Percentiles rank a stretch among this genome's conserved stretches.
Conservation (phyloP, 2,113 vertebrate species). For the Dendrocopos noguchii region DNA sequence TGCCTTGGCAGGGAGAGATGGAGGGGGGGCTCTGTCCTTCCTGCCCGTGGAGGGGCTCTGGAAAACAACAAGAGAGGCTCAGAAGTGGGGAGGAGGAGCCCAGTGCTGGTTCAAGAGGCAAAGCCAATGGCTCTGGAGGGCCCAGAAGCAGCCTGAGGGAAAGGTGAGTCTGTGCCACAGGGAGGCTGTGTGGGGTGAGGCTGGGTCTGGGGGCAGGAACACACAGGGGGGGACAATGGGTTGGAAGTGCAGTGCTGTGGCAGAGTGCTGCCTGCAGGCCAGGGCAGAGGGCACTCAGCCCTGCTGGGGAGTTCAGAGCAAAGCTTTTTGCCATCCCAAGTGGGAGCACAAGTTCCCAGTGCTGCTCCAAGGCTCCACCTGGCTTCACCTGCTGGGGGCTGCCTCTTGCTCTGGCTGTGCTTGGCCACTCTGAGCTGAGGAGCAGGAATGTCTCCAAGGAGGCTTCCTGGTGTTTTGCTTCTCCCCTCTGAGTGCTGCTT, state of each 20-base stretch:
- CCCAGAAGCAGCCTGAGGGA: background rate
- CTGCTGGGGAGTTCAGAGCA: background rate
- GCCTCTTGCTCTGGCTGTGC: fast-evolving
- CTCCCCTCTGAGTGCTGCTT: background rate
- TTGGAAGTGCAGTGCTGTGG: background rate
- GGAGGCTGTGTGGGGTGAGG: fast-evolving
- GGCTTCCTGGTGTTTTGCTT: no score
- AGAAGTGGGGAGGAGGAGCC: background rate
- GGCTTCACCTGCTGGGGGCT: fast-evolving
- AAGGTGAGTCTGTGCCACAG: background rate
- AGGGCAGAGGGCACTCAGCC: background rate
- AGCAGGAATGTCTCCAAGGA: background rate
- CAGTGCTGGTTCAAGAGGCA: background rate
- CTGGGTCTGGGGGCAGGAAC: background rate
- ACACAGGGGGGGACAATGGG: background rate
- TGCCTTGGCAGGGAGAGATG: background rate
- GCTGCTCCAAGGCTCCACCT: background rate
- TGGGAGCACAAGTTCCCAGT: background rate
- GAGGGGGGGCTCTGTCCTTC: background rate
- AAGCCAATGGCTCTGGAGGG: background rate
- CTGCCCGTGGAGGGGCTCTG: background rate
- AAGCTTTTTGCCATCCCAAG: background rate
- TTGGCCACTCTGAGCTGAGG: background rate
- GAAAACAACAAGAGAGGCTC: background rate
- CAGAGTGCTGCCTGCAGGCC: background rate